Base-by-base conservation (phyloP, 2,888 invertebrate species). In the Tenthredo livida region DNA sequence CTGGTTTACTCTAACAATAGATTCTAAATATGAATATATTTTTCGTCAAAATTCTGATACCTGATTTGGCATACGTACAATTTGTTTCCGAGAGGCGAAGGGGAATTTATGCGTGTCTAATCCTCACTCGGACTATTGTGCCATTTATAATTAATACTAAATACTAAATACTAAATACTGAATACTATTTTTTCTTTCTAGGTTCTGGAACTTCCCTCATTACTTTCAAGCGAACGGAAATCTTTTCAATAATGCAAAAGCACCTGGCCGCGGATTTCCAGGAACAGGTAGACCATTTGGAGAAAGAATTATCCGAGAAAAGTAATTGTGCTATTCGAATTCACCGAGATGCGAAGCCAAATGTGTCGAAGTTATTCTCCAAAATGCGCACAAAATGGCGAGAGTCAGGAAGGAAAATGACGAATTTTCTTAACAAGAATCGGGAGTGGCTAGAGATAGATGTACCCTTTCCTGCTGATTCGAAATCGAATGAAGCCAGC, bases 341-440 rank as follows among this genome's bases (percentile, higher is more conserved):
- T 84, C 75, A 75, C 29, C 75, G 43, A 61, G 77, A 75, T 84
- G 25, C 77, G 67, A 77, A 15, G 77, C 4, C 21, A 37, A 84
- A 77, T 77, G 1, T 29, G 29, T 29, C 29, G 29, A 29, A 29
- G 29, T 29, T 29, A 29, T 29, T 29, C 29, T 29, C 61, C 75
- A 61, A 15, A 77, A 77, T 84, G 75, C 84, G 77, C 77, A 58
- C 6, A 84, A 84, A 29, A 29, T 29, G 29, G 29, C 29, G 2
- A 75, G 65, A 77, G 54, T 84, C 84, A 21, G 84, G 85, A 85
- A 84, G 85, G 65, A 85, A 85, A 17, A 25, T 61, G 85, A 50
- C 77, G n/a, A 43, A 75, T 75, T 84, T 85, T 75, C 67, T 73
- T 77, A 4, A 70, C 47, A 75, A 78, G 0, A 85, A 85, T 84